Conservation (phyloP, 1,140 invertebrate genomes). For the Harpegnathos saltator region DNA sequence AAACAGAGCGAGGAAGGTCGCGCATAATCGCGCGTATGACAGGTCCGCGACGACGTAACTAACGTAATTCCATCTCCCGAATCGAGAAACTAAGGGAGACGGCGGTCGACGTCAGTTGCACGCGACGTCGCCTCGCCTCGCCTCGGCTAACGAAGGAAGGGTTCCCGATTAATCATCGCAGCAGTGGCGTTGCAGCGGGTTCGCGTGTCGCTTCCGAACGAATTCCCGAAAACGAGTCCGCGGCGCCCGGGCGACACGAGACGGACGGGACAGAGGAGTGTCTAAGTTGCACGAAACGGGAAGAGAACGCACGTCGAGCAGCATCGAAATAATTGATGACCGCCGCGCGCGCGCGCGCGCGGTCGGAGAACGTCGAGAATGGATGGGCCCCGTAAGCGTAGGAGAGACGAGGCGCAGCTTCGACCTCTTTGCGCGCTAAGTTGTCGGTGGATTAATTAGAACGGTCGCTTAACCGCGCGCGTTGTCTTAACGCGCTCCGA, state of each 20-base stretch:
- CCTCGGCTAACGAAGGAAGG: slow-evolving; percentile 28
- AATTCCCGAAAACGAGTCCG: neutral
- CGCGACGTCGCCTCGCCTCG: slow-evolving; percentile 10
- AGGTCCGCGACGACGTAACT: slow-evolving; percentile 33
- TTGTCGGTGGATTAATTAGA: neutral
- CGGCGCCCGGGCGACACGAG: no score
- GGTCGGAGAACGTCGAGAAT: slow-evolving; percentile 7
- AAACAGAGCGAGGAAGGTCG: no score
- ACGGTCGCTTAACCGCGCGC: neutral
- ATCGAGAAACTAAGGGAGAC: slow-evolving; percentile 44
- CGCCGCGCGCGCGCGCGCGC: neutral
- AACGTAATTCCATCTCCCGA: slow-evolving; percentile 66
- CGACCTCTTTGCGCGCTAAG: neutral
- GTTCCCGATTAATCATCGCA: slow-evolving; percentile 43
- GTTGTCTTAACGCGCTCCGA: neutral
- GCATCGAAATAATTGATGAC: slow-evolving; percentile 40
- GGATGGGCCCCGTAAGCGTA: neutral
- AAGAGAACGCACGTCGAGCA: no score
- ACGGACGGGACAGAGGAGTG: no score
- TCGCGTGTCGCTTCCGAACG: neutral
- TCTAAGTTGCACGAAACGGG: no score
- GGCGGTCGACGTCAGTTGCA: slow-evolving; percentile 56
- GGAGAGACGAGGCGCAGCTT: neutral
- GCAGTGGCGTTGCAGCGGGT: neutral
- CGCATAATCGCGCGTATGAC: slow-evolving; percentile 63